Conservation (phyloP, 2,113 vertebrate genomes). For the Maylandia zebra region DNA sequence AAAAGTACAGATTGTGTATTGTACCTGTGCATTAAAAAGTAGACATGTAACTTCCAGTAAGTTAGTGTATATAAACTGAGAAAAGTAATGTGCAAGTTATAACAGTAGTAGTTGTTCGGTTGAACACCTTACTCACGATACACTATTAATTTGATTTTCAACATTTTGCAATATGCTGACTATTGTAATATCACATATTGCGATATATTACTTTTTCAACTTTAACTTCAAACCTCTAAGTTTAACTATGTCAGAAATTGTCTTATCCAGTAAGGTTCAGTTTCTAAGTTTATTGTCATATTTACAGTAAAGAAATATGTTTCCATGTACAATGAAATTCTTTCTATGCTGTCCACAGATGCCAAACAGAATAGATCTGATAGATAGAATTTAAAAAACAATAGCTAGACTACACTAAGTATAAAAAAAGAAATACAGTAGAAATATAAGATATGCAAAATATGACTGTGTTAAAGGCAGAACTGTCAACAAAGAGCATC, state of each 20-base stretch:
- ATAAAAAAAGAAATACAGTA: neutral
- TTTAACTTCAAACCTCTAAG: neutral
- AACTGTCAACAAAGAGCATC: neutral
- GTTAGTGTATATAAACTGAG: neutral
- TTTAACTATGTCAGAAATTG: neutral
- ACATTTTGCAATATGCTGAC: neutral
- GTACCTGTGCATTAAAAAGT: neutral
- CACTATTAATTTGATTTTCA: fast-evolving
- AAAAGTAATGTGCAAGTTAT: neutral
- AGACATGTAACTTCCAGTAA: neutral
- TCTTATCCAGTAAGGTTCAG: neutral
- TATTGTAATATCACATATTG: neutral
- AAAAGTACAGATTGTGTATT: neutral
- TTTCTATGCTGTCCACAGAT: neutral
- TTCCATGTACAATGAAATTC: neutral
- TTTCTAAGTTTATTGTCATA: neutral
- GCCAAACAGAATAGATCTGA: neutral
- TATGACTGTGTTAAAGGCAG: neutral
- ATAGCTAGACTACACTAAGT: neutral
- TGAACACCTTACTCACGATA: neutral
- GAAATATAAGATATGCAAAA: neutral
- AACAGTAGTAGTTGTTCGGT: neutral
- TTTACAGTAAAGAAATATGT: neutral
- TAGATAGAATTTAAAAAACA: neutral
- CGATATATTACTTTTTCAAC: neutral